Percentiles rank a stretch among this genome's conserved stretches.
Evolutionary conservation across 2,888 invertebrate genomes (phyloP).

Genomic region (Pardosa pseudoannulata): DNA sequence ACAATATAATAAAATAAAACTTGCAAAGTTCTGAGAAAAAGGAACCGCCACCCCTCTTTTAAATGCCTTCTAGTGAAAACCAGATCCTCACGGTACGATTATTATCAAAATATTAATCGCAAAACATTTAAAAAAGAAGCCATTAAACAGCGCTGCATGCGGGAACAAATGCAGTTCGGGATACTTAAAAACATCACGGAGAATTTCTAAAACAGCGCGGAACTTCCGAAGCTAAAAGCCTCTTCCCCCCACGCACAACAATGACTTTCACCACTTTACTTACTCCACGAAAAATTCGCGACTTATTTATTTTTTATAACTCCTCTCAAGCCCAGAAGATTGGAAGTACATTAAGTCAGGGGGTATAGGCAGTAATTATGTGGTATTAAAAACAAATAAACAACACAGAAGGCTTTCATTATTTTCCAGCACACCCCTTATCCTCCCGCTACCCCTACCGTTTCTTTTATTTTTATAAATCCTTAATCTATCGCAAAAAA

Average conservation of each 20-base stretch:
- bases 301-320: conserved; percentile 21
- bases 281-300: neutral
- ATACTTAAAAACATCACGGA: neutral
- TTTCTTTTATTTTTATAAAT: conserved; percentile 64
- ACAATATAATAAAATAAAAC: too few species aligned
- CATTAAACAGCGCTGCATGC: conserved; percentile 7
- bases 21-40: too few species aligned
- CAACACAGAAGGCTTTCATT: conserved; percentile 64
- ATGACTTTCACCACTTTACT: conserved; percentile 54
- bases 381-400: conserved; percentile 72
- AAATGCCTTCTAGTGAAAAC: too few species aligned
- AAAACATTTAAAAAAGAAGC: neutral
- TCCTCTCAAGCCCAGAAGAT: conserved; percentile 38
- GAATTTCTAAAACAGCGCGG: neutral
- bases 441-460: neutral
- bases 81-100: too few species aligned
- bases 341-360: conserved; percentile 68
- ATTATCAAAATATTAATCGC: neutral
- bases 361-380: conserved; percentile 71
- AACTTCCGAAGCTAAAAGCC: neutral
- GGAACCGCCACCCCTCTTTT: too few species aligned
- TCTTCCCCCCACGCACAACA: neutral
- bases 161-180: neutral
- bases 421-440: conserved; percentile 35
- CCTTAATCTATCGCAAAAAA: conserved; percentile 59